phyloP scores from a whole-genome alignment of 2,797 vertebrate species.

The Trachops cirrhosus region DNA sequence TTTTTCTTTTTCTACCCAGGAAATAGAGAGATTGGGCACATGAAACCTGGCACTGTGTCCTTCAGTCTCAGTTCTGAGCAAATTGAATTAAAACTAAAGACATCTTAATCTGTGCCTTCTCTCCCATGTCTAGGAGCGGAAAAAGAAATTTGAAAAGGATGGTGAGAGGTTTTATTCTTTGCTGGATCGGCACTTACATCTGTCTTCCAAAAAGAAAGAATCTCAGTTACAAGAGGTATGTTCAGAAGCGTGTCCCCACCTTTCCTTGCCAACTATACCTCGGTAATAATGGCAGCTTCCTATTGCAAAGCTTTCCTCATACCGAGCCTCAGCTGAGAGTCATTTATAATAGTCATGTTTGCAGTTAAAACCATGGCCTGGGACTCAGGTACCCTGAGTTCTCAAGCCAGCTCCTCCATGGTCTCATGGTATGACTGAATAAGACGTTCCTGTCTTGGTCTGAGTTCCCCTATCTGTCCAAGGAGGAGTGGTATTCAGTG shows the following conservation, averaged over 20 bases:
- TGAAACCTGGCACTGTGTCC: not conserved
- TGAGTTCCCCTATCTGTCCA: not conserved
- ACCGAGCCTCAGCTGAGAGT: not conserved
- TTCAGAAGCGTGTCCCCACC: not conserved
- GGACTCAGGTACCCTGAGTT: not conserved
- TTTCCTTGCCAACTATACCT: not conserved
- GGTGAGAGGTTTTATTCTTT: slow-evolving; percentile 96
- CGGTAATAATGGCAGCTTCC: not conserved
- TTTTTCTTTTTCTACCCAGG: not conserved
- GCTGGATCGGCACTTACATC: slow-evolving; percentile 93
- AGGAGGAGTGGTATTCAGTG: not conserved
- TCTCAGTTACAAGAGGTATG: slow-evolving; percentile 94
- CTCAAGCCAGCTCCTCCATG: not conserved
- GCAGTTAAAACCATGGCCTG: not conserved
- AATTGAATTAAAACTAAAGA: slow-evolving; percentile 17
- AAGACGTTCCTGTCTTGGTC: not conserved
- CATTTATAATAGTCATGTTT: not conserved
- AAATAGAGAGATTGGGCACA: not conserved
- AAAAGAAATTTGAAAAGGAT: slow-evolving; percentile 98
- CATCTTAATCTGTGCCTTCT: slow-evolving; percentile 55
- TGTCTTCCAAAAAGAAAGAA: slow-evolving; percentile 98
- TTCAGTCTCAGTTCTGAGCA: not conserved
- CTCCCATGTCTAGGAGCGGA: slow-evolving; percentile 88
- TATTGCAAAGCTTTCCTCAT: not conserved
- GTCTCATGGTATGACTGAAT: not conserved